Evolutionary conservation across 2,888 invertebrate species (phyloP).

Genomic region (Carcina quercana): DNA sequence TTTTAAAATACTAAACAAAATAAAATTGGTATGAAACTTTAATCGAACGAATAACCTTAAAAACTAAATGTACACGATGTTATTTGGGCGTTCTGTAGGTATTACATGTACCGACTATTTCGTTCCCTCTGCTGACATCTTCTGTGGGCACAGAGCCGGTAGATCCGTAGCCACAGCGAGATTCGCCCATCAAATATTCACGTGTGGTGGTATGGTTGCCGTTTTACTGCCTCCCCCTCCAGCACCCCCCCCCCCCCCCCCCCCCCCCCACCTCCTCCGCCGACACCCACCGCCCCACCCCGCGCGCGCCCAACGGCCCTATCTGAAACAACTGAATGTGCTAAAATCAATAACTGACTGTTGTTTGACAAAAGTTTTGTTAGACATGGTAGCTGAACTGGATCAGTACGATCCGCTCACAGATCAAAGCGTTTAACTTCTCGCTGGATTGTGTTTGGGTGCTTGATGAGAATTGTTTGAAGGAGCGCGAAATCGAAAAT

Average conservation of each 20-base stretch:
- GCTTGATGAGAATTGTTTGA: too few species aligned
- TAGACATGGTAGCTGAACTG: slow-evolving; percentile 17
- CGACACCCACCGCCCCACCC: slow-evolving; percentile 25
- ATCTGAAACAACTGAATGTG: slow-evolving; percentile 68
- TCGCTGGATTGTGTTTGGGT: too few species aligned
- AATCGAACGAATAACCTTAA: too few species aligned
- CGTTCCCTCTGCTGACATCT: slow-evolving; percentile 1
- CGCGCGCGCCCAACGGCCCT: slow-evolving; percentile 40
- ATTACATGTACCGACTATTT: too few species aligned
- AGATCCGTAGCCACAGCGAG: slow-evolving; percentile 54
- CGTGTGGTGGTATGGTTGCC: slow-evolving; percentile 63
- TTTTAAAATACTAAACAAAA: too few species aligned
- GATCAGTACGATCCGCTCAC: too few species aligned
- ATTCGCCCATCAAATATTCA: slow-evolving; percentile 71
- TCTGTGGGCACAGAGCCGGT: slow-evolving; percentile 7
- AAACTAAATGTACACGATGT: too few species aligned
- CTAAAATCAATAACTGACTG: slow-evolving; percentile 65
- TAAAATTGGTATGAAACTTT: too few species aligned
- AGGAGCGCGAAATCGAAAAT: too few species aligned
- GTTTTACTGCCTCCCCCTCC: slow-evolving; percentile 50
- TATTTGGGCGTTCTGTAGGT: too few species aligned
- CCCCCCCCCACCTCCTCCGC: slow-evolving; percentile 24
- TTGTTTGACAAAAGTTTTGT: slow-evolving; percentile 56
- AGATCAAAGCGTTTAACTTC: too few species aligned
- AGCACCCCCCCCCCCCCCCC: slow-evolving; percentile 17